Base-by-base conservation (phyloP, 1,140 invertebrate genomes). In the Pogonomyrmex californicus region DNA sequence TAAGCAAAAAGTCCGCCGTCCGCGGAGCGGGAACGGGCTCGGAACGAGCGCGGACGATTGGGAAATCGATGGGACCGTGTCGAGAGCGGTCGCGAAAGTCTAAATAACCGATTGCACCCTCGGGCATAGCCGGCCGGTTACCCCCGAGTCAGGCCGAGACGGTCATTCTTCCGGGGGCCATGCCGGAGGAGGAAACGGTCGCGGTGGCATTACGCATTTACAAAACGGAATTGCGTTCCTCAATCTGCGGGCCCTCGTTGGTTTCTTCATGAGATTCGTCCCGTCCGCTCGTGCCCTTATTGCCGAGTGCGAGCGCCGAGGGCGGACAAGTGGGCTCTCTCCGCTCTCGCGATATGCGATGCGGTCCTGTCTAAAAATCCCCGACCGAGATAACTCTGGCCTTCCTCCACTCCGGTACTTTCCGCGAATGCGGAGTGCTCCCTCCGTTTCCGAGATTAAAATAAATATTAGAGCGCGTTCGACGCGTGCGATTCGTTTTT, bases 181-280 rank as follows among this genome's bases (percentile, higher is more conserved):
- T 44, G 49, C 85, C n/a, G n/a, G 47, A 82, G 63, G 71, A 58
- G 51, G 38, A 60, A 85, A 65, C 33, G 54, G 44, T 49, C 51
- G 41, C 56, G 17, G 49, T 17, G 65, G 76, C 91, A 90, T 92
- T 92, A 91, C 85, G 88, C 88, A 92, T 93, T 92, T 91, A 91
- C 91, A 91, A 91, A 93, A 93, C 90, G 89, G 91, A 94, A 94
- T 94, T 93, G 93, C 90, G 86, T 89, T 91, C 17, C 79, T 92
- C 89, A 91, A 89, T 89, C 89, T 77, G 73, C 87, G 58, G 30
- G 60, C 38, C 63, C 2, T 41, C n/a, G 73, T 54, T 91, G 86
- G 79, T 87, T 91, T 91, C 78, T 89, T 89, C 82, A 91, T 91
- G 85, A 92, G 81, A 10, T 66, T 66, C 68, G 79, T 83, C 49